phyloP scores from a whole-genome alignment of 1,140 invertebrate species.

The Macrocentrus cingulum region DNA sequence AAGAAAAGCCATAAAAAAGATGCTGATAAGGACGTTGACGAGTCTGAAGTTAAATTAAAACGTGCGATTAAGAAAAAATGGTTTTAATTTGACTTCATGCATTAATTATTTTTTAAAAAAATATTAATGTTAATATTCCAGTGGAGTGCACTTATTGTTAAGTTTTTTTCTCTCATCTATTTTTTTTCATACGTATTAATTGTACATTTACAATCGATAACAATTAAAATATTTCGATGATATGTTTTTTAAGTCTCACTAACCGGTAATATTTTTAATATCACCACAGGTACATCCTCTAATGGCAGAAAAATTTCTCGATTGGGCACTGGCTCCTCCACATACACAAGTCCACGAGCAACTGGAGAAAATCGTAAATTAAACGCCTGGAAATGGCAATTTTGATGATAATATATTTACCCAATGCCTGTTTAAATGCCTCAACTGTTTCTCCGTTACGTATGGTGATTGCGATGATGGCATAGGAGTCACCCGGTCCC shows the following conservation, averaged over 20 bases:
- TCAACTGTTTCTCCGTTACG: constrained; percentile 57
- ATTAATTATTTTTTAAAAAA: constrained; percentile 6
- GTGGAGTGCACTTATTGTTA: constrained; percentile 8
- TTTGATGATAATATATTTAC: constrained; percentile 36
- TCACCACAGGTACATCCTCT: constrained; percentile 38
- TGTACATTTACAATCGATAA: constrained; percentile 11
- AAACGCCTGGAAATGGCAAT: neutral
- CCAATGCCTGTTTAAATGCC: constrained; percentile 51
- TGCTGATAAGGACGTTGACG: constrained; percentile 56
- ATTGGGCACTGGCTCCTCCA: constrained; percentile 36
- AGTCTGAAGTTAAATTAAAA: constrained; percentile 53
- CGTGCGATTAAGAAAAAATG: constrained; percentile 52
- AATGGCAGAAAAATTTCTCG: constrained; percentile 33
- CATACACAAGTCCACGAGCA: constrained; percentile 36
- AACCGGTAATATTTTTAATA: constrained; percentile 50
- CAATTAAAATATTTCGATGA: neutral
- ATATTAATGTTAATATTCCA: constrained; percentile 7
- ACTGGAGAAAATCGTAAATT: constrained; percentile 38
- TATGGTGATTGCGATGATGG: constrained; percentile 58
- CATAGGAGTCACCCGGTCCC: constrained; percentile 36
- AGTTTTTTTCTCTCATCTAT: too few relatives aligned
- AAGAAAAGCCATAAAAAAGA: constrained; percentile 52
- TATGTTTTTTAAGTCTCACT: constrained; percentile 18
- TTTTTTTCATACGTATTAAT: neutral
- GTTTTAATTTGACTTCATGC: constrained; percentile 43